phyloP scores from a whole-genome alignment of 2,888 invertebrate species.

The Harpalus rubripes region DNA sequence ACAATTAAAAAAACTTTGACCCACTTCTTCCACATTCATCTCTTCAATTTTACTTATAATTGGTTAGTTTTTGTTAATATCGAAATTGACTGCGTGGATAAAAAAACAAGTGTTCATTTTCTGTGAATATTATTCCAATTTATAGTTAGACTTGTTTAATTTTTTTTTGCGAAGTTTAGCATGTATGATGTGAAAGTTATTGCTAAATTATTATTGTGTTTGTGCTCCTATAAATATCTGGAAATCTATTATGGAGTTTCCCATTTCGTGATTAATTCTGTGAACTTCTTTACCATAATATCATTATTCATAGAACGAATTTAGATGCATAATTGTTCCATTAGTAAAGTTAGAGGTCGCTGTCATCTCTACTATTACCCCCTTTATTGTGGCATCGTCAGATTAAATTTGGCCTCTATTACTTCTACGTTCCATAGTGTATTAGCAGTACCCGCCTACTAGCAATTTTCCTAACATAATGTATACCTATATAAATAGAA shows the following conservation, averaged over 20 bases:
- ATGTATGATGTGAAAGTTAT: background rate
- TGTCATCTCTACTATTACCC: slow-evolving; percentile 22
- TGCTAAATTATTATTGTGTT: background rate
- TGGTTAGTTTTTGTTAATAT: too few species aligned
- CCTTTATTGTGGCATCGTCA: slow-evolving; percentile 8
- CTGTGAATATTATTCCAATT: too few species aligned
- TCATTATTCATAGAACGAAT: slow-evolving; percentile 13
- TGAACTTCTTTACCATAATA: background rate
- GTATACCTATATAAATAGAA: too few species aligned
- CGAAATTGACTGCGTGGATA: too few species aligned
- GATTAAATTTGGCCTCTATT: slow-evolving; percentile 11
- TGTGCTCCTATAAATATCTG: background rate
- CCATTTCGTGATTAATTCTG: slow-evolving; percentile 21
- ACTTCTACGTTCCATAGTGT: background rate
- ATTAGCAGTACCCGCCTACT: background rate
- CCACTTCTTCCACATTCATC: too few species aligned
- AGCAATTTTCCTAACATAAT: too few species aligned
- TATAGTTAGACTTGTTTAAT: too few species aligned
- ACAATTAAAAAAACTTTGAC: too few species aligned
- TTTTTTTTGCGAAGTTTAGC: background rate
- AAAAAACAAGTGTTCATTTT: too few species aligned
- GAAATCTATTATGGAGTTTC: background rate
- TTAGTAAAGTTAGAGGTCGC: slow-evolving; percentile 43
- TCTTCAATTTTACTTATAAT: too few species aligned
- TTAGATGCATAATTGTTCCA: slow-evolving; percentile 25